Conservation (phyloP, 2,113 vertebrate species). For the Xyrauchen texanus region DNA sequence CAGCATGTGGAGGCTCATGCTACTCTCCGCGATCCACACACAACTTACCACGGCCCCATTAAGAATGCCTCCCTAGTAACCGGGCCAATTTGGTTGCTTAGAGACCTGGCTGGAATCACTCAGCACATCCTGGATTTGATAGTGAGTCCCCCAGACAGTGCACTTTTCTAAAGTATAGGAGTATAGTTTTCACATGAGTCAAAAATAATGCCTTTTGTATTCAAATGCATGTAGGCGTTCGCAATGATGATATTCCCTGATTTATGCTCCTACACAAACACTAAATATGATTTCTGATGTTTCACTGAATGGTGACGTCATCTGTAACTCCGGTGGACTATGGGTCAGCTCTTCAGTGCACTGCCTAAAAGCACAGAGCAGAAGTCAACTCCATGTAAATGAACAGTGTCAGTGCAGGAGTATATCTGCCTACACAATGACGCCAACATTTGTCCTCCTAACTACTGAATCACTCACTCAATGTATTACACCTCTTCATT, state of each 20-base stretch:
- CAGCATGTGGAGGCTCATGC: too few species aligned
- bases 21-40: too few species aligned
- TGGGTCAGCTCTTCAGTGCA: background rate
- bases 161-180: conserved; percentile 4
- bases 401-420: background rate
- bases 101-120: too few species aligned
- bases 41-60: too few species aligned
- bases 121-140: too few species aligned
- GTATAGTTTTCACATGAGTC: background rate
- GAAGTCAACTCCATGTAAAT: background rate
- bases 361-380: conserved; percentile 31
- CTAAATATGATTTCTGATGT: conserved; percentile 17
- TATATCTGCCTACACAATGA: background rate
- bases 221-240: conserved; percentile 14
- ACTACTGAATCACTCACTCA: background rate
- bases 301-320: conserved; percentile 17
- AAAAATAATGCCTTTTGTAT: conserved; percentile 17
- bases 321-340: conserved; percentile 10
- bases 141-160: background rate
- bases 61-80: too few species aligned
- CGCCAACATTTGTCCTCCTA: background rate
- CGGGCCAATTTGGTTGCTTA: too few species aligned
- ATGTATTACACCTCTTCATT: background rate
- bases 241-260: conserved; percentile 20
- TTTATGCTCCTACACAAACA: conserved; percentile 22